Evolutionary conservation across 2,113 vertebrate genomes (phyloP), one percentile per base, ranked within the genome.

Genomic region (Cheilinus undulatus): DNA sequence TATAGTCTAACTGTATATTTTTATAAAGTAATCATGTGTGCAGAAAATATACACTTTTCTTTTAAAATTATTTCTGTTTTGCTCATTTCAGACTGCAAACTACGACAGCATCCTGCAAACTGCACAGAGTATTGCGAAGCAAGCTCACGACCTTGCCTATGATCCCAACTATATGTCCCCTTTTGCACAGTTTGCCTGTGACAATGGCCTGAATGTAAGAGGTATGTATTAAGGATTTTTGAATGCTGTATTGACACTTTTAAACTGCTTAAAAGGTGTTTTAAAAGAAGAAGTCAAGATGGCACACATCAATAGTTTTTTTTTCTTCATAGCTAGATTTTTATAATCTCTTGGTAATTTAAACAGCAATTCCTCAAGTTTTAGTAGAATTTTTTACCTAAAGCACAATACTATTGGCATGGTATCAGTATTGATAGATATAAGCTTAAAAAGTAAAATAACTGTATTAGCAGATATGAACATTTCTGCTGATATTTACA

Each of bases 121-220:
- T 1, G 97, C 98, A 5, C 93, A 97, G 74, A 99, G 97, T 78
- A 99, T 99, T 62, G 97, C 98, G 13, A 96, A 98, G 86, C 98
- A 99, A 83, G 98, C 98, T 62, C 98, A 99, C 0, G 92, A 98
- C 87, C 95, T 99, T 67, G 98, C 98, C 4, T 99, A 99, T 26
- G 97, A 99, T 89, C 98, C 97, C 76, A 98, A 97, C 75, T 99
- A 99, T 79, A 99, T 99, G 98, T 99, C 98, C 1, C 98, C 98
- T 20, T 99, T 99, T 59, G 97, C 97, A 88, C 98, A 99, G 94
- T 99, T 98, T 73, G 98, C 97, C 13, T 99, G 98, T 92, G 97
- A 98, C 93, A 99, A 99, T 13, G 98, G 98, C 28, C 85, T 99
- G 92, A 97, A 99, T 88, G 97, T 99, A 89, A 93, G 97, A 97